Conservation (phyloP, 2,888 invertebrate genomes). For the Ophion ventricosus region DNA sequence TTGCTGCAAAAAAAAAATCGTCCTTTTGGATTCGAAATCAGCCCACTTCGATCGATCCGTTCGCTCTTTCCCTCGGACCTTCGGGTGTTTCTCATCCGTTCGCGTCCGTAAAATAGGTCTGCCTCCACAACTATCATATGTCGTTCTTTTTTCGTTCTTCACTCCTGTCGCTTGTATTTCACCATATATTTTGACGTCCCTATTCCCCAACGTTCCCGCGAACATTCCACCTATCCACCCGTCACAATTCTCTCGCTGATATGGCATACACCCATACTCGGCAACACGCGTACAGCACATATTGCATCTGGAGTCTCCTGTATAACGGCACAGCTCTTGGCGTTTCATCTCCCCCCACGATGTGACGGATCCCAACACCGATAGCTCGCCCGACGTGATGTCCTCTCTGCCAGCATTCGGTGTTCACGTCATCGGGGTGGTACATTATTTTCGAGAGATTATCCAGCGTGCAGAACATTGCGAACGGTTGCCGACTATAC, state of each 20-base stretch:
- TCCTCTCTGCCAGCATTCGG: constrained; percentile 55
- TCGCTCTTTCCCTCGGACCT: constrained; percentile 54
- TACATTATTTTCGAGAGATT: constrained; percentile 62
- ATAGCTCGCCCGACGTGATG: constrained; percentile 44
- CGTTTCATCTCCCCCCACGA: constrained; percentile 19
- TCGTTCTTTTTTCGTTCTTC: constrained; percentile 73
- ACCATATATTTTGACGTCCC: constrained; percentile 77
- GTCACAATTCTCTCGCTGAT: constrained; percentile 53
- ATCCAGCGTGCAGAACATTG: constrained; percentile 25
- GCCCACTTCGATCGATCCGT: constrained; percentile 25
- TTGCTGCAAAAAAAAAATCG: not conserved
- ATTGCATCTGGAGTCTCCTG: constrained; percentile 11
- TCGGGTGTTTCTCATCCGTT: constrained; percentile 57
- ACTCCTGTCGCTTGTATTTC: constrained; percentile 70
- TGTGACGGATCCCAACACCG: constrained; percentile 46
- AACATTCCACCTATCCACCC: constrained; percentile 65
- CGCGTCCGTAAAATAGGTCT: constrained; percentile 73
- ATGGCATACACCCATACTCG: constrained; percentile 13
- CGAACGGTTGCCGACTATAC: constrained; percentile 20
- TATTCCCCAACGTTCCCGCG: constrained; percentile 69
- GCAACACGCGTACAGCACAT: constrained; percentile 12
- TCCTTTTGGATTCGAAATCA: not conserved
- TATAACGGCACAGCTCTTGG: constrained; percentile 37
- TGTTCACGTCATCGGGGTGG: constrained; percentile 62
- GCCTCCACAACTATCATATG: constrained; percentile 78